Percentiles rank a stretch among this genome's conserved stretches.
Conservation (phyloP, 2,113 vertebrate species). For the Panthera uncia region DNA sequence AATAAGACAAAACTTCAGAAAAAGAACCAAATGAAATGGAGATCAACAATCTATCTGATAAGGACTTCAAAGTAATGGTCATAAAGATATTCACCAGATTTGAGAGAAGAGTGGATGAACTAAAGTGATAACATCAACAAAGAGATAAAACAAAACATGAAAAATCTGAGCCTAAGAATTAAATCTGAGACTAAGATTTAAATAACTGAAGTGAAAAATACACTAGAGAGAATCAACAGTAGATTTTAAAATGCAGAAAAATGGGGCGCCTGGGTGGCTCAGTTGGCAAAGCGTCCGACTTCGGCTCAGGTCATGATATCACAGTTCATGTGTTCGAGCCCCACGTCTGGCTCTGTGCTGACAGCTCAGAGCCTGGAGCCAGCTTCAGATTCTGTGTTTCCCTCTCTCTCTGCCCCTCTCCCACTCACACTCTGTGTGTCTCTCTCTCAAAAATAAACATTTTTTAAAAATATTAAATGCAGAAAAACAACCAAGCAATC, state of each 20-base stretch:
- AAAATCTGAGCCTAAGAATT: slow-evolving; percentile 9
- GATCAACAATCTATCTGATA: not conserved
- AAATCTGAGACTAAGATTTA: not conserved
- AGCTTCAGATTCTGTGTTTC: too few species aligned
- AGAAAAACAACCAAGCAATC: not conserved
- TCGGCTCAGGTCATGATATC: too few species aligned
- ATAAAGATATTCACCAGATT: not conserved
- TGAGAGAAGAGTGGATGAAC: not conserved
- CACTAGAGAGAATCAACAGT: not conserved
- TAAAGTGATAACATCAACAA: not conserved
- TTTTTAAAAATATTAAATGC: not conserved
- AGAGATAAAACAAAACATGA: not conserved
- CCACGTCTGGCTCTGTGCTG: too few species aligned
- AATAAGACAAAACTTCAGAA: not conserved
- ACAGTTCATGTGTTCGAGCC: too few species aligned
- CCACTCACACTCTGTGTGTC: too few species aligned
- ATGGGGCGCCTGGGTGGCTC: not conserved
- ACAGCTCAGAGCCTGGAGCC: too few species aligned
- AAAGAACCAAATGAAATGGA: not conserved
- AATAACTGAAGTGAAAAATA: not conserved
- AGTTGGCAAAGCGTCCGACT: too few species aligned
- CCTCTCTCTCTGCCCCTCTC: too few species aligned
- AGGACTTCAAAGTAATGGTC: not conserved
- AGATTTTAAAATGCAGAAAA: not conserved
- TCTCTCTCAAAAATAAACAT: too few species aligned